Conservation (phyloP, 2,888 invertebrate species). For the Chrysodeixis includens region DNA sequence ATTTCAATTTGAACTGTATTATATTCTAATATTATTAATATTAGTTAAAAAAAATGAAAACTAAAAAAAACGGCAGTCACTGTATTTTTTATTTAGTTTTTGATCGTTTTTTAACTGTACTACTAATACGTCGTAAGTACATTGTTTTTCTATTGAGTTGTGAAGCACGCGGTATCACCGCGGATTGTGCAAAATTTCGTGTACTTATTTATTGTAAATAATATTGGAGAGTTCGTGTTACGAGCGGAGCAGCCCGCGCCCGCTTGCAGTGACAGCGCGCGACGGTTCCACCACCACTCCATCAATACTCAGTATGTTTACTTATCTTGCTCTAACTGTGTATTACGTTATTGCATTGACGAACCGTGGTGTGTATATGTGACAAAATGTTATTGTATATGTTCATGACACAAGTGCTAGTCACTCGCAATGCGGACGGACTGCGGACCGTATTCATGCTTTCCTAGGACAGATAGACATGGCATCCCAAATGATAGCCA, state of each 20-base stretch:
- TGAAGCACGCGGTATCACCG: slow-evolving; percentile 42
- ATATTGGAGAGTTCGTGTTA: slow-evolving; percentile 45
- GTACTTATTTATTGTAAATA: slow-evolving; percentile 80
- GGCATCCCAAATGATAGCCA: slow-evolving; percentile 5
- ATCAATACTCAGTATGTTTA: slow-evolving; percentile 5
- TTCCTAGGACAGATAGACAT: slow-evolving; percentile 20
- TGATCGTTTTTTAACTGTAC: slow-evolving; percentile 54
- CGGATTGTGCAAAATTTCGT: slow-evolving; percentile 60
- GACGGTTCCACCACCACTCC: neutral
- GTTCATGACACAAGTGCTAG: slow-evolving; percentile 15
- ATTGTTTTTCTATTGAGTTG: slow-evolving; percentile 59
- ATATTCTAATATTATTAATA: slow-evolving; percentile 62
- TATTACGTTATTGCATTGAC: slow-evolving; percentile 20
- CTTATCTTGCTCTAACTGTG: neutral
- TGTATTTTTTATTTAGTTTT: slow-evolving; percentile 64
- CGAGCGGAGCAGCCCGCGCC: slow-evolving; percentile 38
- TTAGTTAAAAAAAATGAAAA: slow-evolving; percentile 56
- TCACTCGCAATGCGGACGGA: slow-evolving; percentile 29
- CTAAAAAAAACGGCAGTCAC: slow-evolving; percentile 64
- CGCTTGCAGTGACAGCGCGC: slow-evolving; percentile 1
- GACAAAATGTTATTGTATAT: neutral
- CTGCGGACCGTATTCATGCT: slow-evolving; percentile 1
- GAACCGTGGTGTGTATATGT: slow-evolving; percentile 2
- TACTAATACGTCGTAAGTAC: slow-evolving; percentile 55
- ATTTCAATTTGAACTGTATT: slow-evolving; percentile 62